Base-by-base conservation (phyloP, 2,888 invertebrate species). In the Yponomeuta sedellus region DNA sequence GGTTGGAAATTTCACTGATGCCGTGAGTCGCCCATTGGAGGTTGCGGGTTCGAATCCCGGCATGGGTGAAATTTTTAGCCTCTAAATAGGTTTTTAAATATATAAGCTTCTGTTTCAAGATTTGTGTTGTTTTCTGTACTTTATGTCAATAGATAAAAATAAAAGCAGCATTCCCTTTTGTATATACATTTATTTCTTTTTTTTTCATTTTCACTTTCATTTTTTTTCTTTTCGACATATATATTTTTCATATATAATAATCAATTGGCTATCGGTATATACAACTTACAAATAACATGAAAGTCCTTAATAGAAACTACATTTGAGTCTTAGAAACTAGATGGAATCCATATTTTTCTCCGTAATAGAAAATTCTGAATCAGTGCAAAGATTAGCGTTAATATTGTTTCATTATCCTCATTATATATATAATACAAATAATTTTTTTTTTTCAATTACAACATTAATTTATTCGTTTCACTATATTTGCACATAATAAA, bases 241-340 rank as follows among this genome's bases (percentile, higher is more conserved):
- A 85, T 85, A 84, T 80, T 59, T 80, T 78, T 80, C 75, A 83
- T 83, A 83, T 85, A 82, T 74, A 70, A 72, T 83, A 79, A 84
- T 86, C 80, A 84, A 86, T 85, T 83, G 77, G 74, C 85, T 87
- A 85, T 79, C 71, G 73, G 75, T 87, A 88, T 89, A 79, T 89
- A 89, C 89, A 89, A 82, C 82, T 86, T 85, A 86, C 70, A 76
- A 20, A n/a, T 75, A 81, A 74, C 76, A 72, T 80, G 80, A 85
- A 83, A 77, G 81, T 86, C 79, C 86, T 86, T 85, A 86, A 67
- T 72, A 79, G 77, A 76, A 83, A 80, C 82, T 85, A 88, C 81
- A 82, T 81, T 78, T 84, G 84, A 85, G 85, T 84, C 89, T 88
- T 90, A 88, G 73, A 69, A 77, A 67, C 87, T 90, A 89, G 79